These are phyloP conservation scores for Sinopyrophorus schimmeli DNA, from an alignment of 2,888 invertebrate genomes.

Conservation along the genomic window DNA sequence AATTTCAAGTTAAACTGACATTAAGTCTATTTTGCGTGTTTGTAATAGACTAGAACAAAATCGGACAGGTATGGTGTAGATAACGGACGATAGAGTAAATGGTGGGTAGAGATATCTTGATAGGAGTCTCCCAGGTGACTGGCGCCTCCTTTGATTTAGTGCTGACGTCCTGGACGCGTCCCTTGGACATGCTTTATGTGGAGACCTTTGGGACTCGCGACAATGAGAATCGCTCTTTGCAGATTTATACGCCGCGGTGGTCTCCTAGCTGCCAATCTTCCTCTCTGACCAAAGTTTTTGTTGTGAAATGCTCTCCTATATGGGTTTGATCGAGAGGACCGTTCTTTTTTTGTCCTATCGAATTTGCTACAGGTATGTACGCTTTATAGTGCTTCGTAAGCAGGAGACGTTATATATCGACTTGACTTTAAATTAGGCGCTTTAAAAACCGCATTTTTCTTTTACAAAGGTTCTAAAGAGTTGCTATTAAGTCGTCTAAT, in stretches of 20 bases:
- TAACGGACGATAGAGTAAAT: slow-evolving; percentile 38
- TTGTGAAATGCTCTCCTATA: slow-evolving; percentile 17
- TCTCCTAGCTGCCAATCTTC: slow-evolving; percentile 53
- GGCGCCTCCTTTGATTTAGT: slow-evolving; percentile 56
- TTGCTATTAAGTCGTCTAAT: too few relatives aligned
- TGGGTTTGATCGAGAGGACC: not conserved
- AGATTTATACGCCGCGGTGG: slow-evolving; percentile 51
- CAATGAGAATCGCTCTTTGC: slow-evolving; percentile 53
- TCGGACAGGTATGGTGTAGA: slow-evolving; percentile 39
- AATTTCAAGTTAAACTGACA: too few relatives aligned
- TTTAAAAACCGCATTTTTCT: too few relatives aligned
- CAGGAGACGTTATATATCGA: too few relatives aligned
- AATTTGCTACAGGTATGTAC: too few relatives aligned
- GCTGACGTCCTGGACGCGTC: slow-evolving; percentile 49
- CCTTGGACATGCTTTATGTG: slow-evolving; percentile 51
- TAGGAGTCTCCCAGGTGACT: slow-evolving; percentile 51
- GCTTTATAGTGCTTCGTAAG: too few relatives aligned
- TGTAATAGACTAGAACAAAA: slow-evolving; percentile 29
- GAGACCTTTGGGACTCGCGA: slow-evolving; percentile 48
- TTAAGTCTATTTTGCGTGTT: slow-evolving; percentile 21
- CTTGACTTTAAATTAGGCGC: too few relatives aligned
- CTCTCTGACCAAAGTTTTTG: slow-evolving; percentile 37
- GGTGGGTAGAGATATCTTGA: slow-evolving; percentile 45
- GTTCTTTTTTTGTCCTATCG: slow-evolving; percentile 8
- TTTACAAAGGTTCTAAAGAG: too few relatives aligned